Evolutionary conservation across 1,140 invertebrate genomes (phyloP).

Genomic region (Subanguina moxae): DNA sequence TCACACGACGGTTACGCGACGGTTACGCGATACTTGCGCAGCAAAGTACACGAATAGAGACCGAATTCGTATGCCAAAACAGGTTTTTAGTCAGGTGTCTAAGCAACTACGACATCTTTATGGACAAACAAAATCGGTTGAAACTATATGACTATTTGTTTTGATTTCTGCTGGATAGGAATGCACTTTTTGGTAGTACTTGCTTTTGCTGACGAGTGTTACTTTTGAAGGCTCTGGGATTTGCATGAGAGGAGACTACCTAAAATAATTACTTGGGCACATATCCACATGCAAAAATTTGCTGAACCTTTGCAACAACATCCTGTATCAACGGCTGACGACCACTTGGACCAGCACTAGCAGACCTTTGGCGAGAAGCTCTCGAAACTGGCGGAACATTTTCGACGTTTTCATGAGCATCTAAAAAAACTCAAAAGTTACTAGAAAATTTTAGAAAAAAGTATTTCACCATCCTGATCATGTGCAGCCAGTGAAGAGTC

Average conservation of each 20-base stretch:
- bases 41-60: too few species aligned
- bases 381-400: neutral
- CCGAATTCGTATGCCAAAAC: too few species aligned
- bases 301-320: neutral
- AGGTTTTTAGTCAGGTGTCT: too few species aligned
- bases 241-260: too few species aligned
- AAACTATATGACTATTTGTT: neutral
- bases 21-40: too few species aligned
- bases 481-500: neutral
- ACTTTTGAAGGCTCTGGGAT: too few species aligned
- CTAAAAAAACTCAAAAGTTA: neutral
- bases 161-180: constrained; percentile 1
- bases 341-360: neutral
- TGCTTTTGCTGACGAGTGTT: too few species aligned
- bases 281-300: too few species aligned
- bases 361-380: neutral
- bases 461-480: neutral
- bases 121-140: neutral
- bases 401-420: neutral
- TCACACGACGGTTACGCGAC: too few species aligned
- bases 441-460: neutral
- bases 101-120: too few species aligned
- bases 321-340: neutral
- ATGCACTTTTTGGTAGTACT: too few species aligned
- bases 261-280: too few species aligned